These are phyloP conservation scores for Porites australiensis DNA, from an alignment of 64 coral and sea anemone species.

Conservation along the genomic window DNA sequence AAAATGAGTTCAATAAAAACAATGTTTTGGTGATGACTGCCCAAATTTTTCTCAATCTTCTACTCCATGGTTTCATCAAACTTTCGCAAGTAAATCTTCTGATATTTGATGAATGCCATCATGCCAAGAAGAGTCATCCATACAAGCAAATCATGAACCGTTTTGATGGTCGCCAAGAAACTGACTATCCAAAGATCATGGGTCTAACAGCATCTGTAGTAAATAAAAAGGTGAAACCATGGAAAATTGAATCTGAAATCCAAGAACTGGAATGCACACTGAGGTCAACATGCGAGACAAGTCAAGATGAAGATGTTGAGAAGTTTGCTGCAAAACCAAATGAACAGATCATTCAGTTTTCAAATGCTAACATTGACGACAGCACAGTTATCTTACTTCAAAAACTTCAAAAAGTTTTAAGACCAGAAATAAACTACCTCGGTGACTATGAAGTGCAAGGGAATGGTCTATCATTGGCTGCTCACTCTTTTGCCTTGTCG, in stretches of 20 bases:
- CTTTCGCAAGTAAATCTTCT: conserved; percentile 87
- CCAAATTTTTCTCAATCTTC: conserved; percentile 88
- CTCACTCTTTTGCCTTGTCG: conserved; percentile 45
- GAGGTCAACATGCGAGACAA: conserved; percentile 86
- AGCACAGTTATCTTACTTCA: conserved; percentile 26
- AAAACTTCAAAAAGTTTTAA: conserved; percentile 38
- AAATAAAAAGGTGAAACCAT: conserved; percentile 75
- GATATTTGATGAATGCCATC: conserved; percentile 98
- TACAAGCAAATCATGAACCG: conserved; percentile 82
- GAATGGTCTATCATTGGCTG: conserved; percentile 4
- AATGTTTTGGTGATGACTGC: conserved; percentile 97
- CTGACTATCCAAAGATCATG: conserved; percentile 65
- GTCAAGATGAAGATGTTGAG: conserved; percentile 76
- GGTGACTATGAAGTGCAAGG: conserved; percentile 41
- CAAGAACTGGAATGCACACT: conserved; percentile 77
- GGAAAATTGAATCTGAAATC: conserved; percentile 79
- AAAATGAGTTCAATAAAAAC: conserved; percentile 71
- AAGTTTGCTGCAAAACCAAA: conserved; percentile 82
- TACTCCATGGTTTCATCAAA: conserved; percentile 62
- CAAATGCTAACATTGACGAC: conserved; percentile 8
- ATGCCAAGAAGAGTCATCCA: conserved; percentile 91
- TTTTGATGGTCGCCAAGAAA: conserved; percentile 43
- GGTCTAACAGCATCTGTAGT: conserved; percentile 94
- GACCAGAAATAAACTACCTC: conserved; percentile 58
- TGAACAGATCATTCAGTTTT: conserved; percentile 57